These are phyloP conservation scores for Drosophila aff. DNA, from an alignment of 1,140 invertebrate genomes.

Conservation along the genomic window DNA sequence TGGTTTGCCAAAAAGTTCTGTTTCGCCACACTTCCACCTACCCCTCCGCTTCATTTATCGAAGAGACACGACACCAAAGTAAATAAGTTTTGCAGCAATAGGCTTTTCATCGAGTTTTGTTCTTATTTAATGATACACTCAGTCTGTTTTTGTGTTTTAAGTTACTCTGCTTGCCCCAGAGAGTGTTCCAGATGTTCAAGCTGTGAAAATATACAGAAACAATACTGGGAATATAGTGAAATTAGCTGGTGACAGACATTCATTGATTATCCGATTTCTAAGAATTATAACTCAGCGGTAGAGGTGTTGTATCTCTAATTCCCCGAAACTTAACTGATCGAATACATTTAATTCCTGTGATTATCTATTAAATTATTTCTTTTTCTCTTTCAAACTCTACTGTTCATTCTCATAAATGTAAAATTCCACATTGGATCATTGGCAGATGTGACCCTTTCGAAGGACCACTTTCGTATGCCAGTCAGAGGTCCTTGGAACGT, in stretches of 20 bases:
- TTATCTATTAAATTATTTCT: not conserved
- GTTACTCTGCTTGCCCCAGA: conserved; percentile 12
- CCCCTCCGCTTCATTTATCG: conserved; percentile 26
- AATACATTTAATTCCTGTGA: not conserved
- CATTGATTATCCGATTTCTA: not conserved
- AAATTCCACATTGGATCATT: conserved; percentile 9
- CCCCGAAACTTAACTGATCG: not conserved
- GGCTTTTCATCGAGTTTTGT: conserved; percentile 29
- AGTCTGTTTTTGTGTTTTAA: conserved; percentile 13
- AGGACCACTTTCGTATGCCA: conserved; percentile 52
- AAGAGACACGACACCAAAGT: conserved; percentile 42
- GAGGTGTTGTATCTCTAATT: not conserved
- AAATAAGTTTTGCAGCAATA: conserved; percentile 42
- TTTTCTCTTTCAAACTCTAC: not conserved
- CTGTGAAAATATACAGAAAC: conserved; percentile 5
- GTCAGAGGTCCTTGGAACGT: conserved; percentile 55
- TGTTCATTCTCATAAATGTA: not conserved
- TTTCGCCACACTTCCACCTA: not conserved
- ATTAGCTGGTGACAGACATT: not conserved
- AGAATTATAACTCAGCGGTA: not conserved
- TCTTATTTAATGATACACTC: conserved; percentile 38
- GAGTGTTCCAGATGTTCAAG: conserved; percentile 24
- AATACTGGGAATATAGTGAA: conserved; percentile 2
- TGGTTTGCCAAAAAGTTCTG: conserved; percentile 39
- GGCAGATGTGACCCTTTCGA: conserved; percentile 32